Evolutionary conservation across 2,797 vertebrate genomes (phyloP).

Genomic region (Dryobates pubescens): DNA sequence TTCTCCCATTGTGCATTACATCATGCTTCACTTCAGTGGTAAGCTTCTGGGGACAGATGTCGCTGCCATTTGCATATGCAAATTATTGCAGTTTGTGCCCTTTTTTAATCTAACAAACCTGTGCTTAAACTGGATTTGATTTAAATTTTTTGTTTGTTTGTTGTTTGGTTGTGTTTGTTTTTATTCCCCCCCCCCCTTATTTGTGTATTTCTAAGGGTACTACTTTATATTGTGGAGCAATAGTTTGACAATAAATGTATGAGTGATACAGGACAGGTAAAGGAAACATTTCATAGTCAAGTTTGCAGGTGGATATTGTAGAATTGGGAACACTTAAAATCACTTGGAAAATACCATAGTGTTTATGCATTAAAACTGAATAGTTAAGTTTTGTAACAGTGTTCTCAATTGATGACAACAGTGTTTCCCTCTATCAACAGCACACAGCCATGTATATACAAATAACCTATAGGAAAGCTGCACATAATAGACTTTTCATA

Average conservation of each 20-base stretch:
- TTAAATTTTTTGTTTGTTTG: too few species aligned
- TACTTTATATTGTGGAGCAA: not conserved
- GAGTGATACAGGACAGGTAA: not conserved
- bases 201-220: not conserved
- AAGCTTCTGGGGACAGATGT: not conserved
- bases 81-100: not conserved
- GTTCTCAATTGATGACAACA: not conserved
- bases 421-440: not conserved
- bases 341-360: not conserved
- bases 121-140: not conserved
- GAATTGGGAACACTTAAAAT: not conserved
- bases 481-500: constrained; percentile 50
- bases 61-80: not conserved
- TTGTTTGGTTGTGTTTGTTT: not conserved
- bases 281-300: not conserved
- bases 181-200: not conserved
- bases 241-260: not conserved
- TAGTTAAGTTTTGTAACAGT: not conserved
- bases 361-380: not conserved
- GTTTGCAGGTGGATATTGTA: not conserved
- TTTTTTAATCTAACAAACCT: not conserved
- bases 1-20: not conserved
- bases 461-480: not conserved
- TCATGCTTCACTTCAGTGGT: not conserved
- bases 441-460: not conserved